phyloP scores from a whole-genome alignment of 2,888 invertebrate genomes.

The Eledone cirrhosa region DNA sequence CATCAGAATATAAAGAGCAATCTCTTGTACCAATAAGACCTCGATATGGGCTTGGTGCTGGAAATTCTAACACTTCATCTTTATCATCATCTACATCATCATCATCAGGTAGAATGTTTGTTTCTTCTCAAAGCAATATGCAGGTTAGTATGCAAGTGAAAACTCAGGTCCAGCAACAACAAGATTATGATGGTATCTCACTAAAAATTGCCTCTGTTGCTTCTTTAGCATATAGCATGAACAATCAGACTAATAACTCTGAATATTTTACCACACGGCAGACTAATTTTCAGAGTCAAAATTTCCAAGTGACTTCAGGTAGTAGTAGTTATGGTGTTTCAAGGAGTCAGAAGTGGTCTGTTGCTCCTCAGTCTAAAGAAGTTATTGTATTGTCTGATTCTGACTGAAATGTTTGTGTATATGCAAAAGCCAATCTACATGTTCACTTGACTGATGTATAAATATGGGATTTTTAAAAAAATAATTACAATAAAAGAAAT shows the following conservation, averaged over 20 bases:
- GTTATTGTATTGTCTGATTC: conserved; percentile 22
- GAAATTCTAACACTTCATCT: background rate
- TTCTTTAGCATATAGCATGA: conserved; percentile 24
- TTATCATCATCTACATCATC: background rate
- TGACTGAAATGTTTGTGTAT: background rate
- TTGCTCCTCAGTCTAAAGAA: background rate
- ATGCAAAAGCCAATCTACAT: too few species aligned
- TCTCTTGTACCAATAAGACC: background rate
- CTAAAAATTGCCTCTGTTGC: conserved; percentile 26
- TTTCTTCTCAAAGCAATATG: conserved; percentile 23
- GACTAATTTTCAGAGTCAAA: conserved; percentile 5
- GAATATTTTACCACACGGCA: conserved; percentile 5
- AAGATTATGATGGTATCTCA: conserved; percentile 9
- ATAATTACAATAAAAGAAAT: too few species aligned
- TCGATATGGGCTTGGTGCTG: background rate
- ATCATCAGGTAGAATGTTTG: background rate
- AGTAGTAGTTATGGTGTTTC: background rate
- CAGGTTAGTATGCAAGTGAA: conserved; percentile 19
- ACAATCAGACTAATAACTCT: background rate
- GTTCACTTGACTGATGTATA: too few species aligned
- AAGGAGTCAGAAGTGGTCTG: background rate
- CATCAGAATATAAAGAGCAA: background rate
- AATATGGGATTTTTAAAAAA: too few species aligned
- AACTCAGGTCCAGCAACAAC: conserved; percentile 14
- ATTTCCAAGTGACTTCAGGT: conserved; percentile 7